Percentiles rank a stretch among this genome's conserved stretches.
Evolutionary conservation across 2,113 vertebrate species (phyloP).

Genomic region (Chloebia gouldiae): DNA sequence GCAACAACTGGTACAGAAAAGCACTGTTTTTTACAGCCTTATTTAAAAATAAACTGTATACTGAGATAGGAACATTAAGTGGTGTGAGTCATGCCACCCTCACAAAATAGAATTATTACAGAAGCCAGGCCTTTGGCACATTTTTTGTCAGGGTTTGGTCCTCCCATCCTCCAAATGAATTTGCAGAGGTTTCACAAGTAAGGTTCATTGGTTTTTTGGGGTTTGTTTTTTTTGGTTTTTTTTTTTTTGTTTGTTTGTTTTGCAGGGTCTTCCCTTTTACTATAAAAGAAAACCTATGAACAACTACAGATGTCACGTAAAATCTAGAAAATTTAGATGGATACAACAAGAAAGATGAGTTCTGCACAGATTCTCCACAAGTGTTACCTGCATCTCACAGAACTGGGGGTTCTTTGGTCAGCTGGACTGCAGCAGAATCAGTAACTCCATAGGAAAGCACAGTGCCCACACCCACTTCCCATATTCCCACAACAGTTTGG

Average conservation of each 20-base stretch:
- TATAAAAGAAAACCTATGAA: neutral
- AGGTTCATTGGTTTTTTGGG: neutral
- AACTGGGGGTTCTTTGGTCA: neutral
- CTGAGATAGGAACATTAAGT: slow-evolving; percentile 64
- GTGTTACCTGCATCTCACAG: neutral
- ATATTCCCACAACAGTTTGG: neutral
- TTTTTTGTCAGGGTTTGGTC: slow-evolving; percentile 51
- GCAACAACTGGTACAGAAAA: slow-evolving; percentile 70
- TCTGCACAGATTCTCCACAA: neutral
- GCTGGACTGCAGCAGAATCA: neutral
- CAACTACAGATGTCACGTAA: neutral
- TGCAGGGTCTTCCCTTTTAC: neutral
- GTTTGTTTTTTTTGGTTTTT: too few relatives aligned
- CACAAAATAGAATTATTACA: slow-evolving; percentile 16
- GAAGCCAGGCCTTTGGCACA: slow-evolving; percentile 52
- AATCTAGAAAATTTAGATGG: neutral
- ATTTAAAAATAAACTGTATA: slow-evolving; percentile 75
- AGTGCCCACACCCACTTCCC: neutral
- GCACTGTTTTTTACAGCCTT: slow-evolving; percentile 47
- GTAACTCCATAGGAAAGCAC: neutral
- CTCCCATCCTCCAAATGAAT: neutral
- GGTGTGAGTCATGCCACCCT: slow-evolving; percentile 69
- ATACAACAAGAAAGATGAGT: neutral
- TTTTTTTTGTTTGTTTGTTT: neutral
- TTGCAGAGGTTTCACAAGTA: neutral